Base-by-base conservation (phyloP, 2,888 invertebrate species). In the Dryocosmus kuriphilus region DNA sequence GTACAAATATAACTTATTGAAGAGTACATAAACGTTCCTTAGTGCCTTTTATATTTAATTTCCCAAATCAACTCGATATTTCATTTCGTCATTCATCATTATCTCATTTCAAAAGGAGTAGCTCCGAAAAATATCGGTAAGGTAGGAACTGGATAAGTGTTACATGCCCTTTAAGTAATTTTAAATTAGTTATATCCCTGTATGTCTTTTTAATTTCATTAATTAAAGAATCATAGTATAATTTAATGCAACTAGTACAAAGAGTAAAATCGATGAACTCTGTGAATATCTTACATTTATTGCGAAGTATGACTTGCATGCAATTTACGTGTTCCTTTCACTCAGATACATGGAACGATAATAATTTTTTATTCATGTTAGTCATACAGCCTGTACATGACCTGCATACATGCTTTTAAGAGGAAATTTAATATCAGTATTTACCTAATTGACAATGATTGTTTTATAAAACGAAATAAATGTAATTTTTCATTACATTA, bases 231-330 rank as follows among this genome's bases (percentile, higher is more conserved):
- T 24, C 24, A 24, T 0, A 16, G 19, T 9, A 51, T 30, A 71
- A 51, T 71, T 30, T n/a, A 51, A 27, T 24, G 71, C 16, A 71
- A 51, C 46, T 30, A 46, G 71, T 46, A 30, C 51, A 71, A 51
- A 51, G 30, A n/a, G 24, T 46, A 51, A 30, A 71, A 51, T 71
- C 71, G 46, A 71, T 67, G 30, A 71, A 30, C 51, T 19, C 71
- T 51, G 71, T 71, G 46, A 46, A 71, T 51, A 67, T 19, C 27
- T 30, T n/a, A 71, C 30, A 71, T 32, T 27, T 46, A 51, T 51
- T 30, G n/a, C 9, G 24, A 51, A 41, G 46, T 71, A 51, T 71
- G 27, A 51, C 71, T 41, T 51, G 22, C 24, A 41, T 27, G 46
- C 30, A 71, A 27, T 51, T 71, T 46, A 5, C 71, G 46, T 71